These are phyloP conservation scores for Triplophysa rosa DNA, from an alignment of 2,113 vertebrate species.

Conservation along the genomic window DNA sequence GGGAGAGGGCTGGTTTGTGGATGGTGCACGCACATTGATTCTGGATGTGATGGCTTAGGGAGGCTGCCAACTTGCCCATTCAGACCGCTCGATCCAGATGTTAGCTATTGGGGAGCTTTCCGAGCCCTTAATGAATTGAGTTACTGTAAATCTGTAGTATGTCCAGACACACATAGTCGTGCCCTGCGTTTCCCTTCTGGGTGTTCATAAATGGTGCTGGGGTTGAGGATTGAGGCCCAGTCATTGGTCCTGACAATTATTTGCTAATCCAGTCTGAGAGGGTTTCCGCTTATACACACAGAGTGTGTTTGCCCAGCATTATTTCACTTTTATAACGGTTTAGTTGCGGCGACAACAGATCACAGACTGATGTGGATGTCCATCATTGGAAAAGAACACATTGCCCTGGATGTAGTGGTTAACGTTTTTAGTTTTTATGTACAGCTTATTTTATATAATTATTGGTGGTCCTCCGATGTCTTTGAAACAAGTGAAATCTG, in stretches of 20 bases:
- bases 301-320: conserved; percentile 9
- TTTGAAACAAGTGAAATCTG: conserved; percentile 42
- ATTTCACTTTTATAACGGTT: conserved; percentile 17
- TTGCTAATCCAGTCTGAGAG: conserved; percentile 56
- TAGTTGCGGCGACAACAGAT: background rate
- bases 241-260: conserved; percentile 65
- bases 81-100: conserved; percentile 72
- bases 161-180: conserved; percentile 65
- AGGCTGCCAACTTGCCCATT: conserved; percentile 65
- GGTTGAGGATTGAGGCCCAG: conserved; percentile 62
- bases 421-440: background rate
- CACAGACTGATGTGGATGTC: background rate
- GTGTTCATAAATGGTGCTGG: conserved; percentile 53
- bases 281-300: conserved; percentile 11
- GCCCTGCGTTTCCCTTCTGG: conserved; percentile 62
- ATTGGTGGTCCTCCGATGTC: conserved; percentile 36
- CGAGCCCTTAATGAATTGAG: conserved; percentile 71
- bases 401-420: conserved; percentile 8
- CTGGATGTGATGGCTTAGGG: conserved; percentile 59
- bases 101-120: conserved; percentile 68
- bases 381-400: background rate
- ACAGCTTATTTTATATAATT: no score
- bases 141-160: conserved; percentile 75
- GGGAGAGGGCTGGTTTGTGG: conserved; percentile 36
- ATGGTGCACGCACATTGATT: conserved; percentile 64